Percentiles rank a stretch among this genome's conserved stretches.
Conservation (phyloP, 2,797 vertebrate species). For the Miichthys miiuy region DNA sequence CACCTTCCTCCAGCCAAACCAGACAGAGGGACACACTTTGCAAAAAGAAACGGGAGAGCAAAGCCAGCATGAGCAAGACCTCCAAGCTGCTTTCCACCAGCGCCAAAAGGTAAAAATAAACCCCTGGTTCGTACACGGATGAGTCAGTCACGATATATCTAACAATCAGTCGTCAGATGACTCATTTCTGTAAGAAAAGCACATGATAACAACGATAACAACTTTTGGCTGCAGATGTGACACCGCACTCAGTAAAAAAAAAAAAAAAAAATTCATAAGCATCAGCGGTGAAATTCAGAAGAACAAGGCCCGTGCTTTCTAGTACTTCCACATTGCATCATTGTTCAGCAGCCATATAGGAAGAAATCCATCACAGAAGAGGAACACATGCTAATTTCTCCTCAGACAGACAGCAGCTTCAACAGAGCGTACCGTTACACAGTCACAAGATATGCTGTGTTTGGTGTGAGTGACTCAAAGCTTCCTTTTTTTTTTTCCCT, state of each 20-base stretch:
- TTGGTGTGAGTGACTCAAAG: slow-evolving; percentile 13
- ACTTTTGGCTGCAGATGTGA: no score
- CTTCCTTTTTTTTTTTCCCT: slow-evolving; percentile 21
- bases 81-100: slow-evolving; percentile 97
- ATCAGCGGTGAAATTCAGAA: background rate
- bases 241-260: no score
- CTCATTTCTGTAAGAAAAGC: no score
- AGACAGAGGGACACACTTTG: slow-evolving; percentile 88
- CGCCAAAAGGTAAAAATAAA: slow-evolving; percentile 90
- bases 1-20: slow-evolving; percentile 93
- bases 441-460: slow-evolving; percentile 10
- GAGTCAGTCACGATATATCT: background rate
- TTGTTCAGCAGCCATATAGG: background rate
- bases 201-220: no score
- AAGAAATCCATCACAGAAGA: slow-evolving; percentile 13
- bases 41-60: slow-evolving; percentile 95
- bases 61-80: slow-evolving; percentile 98
- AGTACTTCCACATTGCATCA: background rate
- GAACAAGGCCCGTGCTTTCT: background rate
- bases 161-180: no score
- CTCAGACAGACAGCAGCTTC: background rate
- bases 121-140: background rate
- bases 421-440: background rate
- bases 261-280: no score
- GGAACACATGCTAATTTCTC: slow-evolving; percentile 17